These are phyloP conservation scores for Ectemnius lituratus DNA, from an alignment of 2,888 invertebrate genomes.

Conservation along the genomic window DNA sequence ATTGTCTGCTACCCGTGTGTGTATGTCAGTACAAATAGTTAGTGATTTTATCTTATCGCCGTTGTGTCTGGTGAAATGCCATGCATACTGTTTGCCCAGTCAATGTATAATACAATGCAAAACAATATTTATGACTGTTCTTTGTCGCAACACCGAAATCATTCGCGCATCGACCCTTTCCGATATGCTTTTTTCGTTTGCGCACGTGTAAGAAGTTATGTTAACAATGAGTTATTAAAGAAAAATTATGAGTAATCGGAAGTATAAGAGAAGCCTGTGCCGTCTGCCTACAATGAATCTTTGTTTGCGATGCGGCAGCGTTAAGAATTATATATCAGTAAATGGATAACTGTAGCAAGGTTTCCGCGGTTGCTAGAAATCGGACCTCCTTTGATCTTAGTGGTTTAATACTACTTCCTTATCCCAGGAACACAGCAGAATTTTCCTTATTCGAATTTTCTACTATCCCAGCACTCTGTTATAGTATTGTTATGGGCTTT, in stretches of 20 bases:
- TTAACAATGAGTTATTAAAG: not conserved
- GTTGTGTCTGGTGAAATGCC: not conserved
- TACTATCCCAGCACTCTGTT: too few species aligned
- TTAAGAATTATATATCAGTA: slow-evolving; percentile 5
- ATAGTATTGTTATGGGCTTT: too few species aligned
- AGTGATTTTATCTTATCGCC: slow-evolving; percentile 13
- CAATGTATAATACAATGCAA: not conserved
- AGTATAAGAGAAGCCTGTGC: not conserved
- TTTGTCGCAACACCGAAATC: too few species aligned
- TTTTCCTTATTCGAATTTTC: too few species aligned
- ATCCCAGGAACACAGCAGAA: too few species aligned
- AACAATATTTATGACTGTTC: slow-evolving; percentile 3
- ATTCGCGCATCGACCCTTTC: too few species aligned
- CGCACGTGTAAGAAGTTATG: not conserved
- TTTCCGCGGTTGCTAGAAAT: not conserved
- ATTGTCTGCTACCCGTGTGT: not conserved
- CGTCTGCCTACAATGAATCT: not conserved
- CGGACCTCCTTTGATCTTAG: not conserved
- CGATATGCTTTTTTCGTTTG: not conserved
- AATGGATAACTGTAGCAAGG: slow-evolving; percentile 10
- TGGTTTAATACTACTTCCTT: not conserved
- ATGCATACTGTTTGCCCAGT: not conserved
- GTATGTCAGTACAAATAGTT: not conserved
- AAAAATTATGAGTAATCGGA: not conserved
- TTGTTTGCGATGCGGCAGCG: not conserved